phyloP scores from a whole-genome alignment of 2,888 invertebrate species.

The Monochamus alternatus region DNA sequence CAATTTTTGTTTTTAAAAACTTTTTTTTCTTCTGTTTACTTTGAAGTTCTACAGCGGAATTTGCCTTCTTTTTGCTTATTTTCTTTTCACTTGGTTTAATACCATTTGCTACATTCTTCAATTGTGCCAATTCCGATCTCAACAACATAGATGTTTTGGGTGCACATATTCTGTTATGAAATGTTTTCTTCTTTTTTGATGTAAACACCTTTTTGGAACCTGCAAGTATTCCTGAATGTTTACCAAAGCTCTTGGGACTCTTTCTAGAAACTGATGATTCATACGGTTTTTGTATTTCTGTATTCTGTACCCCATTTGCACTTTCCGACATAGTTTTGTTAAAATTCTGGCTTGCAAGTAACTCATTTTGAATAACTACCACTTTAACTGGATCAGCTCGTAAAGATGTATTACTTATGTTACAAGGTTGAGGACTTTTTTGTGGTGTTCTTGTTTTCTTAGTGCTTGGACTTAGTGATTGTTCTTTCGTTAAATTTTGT shows the following conservation, averaged over 20 bases:
- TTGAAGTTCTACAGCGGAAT: neutral
- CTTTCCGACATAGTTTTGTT: neutral
- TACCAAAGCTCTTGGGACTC: neutral
- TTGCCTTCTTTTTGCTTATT: neutral
- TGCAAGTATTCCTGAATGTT: neutral
- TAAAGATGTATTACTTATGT: neutral
- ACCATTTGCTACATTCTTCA: neutral
- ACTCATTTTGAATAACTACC: too few relatives aligned
- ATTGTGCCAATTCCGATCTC: constrained; percentile 24
- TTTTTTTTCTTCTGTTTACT: neutral
- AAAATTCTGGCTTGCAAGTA: neutral
- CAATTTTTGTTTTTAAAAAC: neutral
- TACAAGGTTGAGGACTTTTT: neutral
- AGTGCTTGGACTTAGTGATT: neutral
- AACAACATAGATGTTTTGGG: constrained; percentile 22
- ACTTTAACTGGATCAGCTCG: too few relatives aligned
- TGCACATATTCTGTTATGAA: neutral
- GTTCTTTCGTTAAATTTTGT: neutral
- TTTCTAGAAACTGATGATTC: neutral
- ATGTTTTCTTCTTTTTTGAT: constrained; percentile 4
- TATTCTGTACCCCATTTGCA: neutral
- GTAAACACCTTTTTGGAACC: neutral
- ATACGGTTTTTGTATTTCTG: neutral
- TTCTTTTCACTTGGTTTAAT: neutral
- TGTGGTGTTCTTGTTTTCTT: neutral